phyloP scores from a whole-genome alignment of 2,888 invertebrate genomes.

The Drosophila merina region DNA sequence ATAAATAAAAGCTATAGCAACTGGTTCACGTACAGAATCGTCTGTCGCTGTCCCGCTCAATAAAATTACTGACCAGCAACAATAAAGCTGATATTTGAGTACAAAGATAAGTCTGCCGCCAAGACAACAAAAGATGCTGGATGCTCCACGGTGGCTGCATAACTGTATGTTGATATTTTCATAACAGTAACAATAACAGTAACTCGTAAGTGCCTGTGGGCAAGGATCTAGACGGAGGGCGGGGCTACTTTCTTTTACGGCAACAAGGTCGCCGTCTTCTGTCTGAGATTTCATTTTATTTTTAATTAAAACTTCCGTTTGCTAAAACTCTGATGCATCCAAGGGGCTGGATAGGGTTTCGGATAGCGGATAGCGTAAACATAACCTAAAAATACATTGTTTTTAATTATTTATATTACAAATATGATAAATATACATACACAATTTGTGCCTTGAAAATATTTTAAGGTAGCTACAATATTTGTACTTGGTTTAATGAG shows the following conservation, averaged over 20 bases:
- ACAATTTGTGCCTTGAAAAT: background rate
- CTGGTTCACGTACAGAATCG: background rate
- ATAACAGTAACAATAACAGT: slow-evolving; percentile 73
- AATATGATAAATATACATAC: background rate
- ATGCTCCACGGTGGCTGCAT: slow-evolving; percentile 45
- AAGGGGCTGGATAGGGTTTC: too few relatives aligned
- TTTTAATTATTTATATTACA: too few relatives aligned
- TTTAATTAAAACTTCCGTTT: slow-evolving; percentile 5
- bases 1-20: slow-evolving; percentile 15
- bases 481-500: too few relatives aligned
- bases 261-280: slow-evolving; percentile 45
- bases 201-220: slow-evolving; percentile 52
- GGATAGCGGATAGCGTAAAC: too few relatives aligned
- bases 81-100: slow-evolving; percentile 71
- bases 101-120: slow-evolving; percentile 62
- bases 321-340: too few relatives aligned
- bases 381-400: too few relatives aligned
- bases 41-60: slow-evolving; percentile 52
- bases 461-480: background rate
- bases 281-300: slow-evolving; percentile 6
- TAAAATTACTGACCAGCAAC: slow-evolving; percentile 79
- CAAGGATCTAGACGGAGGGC: slow-evolving; percentile 17
- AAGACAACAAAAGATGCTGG: slow-evolving; percentile 26
- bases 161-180: slow-evolving; percentile 67
- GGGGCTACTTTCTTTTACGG: slow-evolving; percentile 4